phyloP scores from a whole-genome alignment of 1,140 invertebrate genomes.

The Diabrotica undecimpunctata region DNA sequence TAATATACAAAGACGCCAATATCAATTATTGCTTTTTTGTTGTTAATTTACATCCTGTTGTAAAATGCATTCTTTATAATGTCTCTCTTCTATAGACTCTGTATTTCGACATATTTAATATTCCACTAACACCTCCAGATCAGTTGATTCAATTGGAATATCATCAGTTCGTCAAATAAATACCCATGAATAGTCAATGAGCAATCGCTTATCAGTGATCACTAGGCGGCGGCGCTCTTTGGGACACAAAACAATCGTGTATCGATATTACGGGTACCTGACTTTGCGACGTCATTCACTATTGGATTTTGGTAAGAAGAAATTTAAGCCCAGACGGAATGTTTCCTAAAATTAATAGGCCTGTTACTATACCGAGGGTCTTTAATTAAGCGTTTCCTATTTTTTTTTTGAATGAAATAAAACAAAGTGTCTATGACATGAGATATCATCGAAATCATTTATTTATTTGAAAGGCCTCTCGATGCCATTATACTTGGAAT shows the following conservation, averaged over 20 bases:
- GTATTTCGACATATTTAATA: constrained; percentile 18
- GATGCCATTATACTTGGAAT: no score
- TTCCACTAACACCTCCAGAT: constrained; percentile 28
- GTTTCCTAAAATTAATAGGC: neutral
- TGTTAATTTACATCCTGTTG: neutral
- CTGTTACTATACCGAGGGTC: neutral
- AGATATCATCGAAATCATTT: no score
- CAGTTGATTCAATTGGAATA: constrained; percentile 40
- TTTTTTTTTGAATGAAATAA: no score
- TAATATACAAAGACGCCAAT: no score
- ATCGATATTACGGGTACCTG: constrained; percentile 32
- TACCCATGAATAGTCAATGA: constrained; percentile 41
- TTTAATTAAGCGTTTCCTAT: neutral
- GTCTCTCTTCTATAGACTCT: neutral
- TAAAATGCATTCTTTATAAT: constrained; percentile 6
- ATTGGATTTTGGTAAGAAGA: constrained; percentile 30
- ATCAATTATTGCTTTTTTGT: neutral
- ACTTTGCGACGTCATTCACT: constrained; percentile 34
- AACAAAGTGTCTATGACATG: no score
- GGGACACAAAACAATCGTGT: neutral
- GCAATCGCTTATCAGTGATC: constrained; percentile 33
- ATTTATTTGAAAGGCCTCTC: no score
- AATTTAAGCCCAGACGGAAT: constrained; percentile 2
- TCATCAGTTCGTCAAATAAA: constrained; percentile 39
- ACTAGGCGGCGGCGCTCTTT: constrained; percentile 27